These are phyloP conservation scores for Sinotaia quadrata DNA, from an alignment of 2,888 invertebrate species.

Conservation along the genomic window DNA sequence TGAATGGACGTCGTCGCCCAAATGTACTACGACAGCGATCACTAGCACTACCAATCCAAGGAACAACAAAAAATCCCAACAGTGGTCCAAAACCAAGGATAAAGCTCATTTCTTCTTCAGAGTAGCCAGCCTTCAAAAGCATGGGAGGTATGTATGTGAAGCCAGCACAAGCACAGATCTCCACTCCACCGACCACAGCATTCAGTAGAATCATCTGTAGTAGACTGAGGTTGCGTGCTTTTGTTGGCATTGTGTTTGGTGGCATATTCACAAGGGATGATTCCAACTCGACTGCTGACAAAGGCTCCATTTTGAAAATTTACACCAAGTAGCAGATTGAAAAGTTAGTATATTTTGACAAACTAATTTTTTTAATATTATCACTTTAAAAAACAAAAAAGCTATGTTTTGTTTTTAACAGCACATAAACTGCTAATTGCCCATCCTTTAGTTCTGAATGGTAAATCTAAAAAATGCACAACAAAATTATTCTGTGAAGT, in stretches of 20 bases:
- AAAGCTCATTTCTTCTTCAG: constrained; percentile 72
- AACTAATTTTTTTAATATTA: too few species aligned
- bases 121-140: constrained; percentile 73
- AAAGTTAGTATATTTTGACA: too few species aligned
- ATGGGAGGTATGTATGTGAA: constrained; percentile 74
- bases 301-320: constrained; percentile 39
- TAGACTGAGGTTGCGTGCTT: constrained; percentile 42
- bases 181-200: constrained; percentile 73
- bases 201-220: constrained; percentile 69
- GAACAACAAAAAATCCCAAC: constrained; percentile 71
- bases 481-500: too few species aligned
- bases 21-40: constrained; percentile 69
- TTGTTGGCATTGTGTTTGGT: constrained; percentile 4
- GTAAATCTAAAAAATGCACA: too few species aligned
- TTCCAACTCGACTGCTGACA: constrained; percentile 34
- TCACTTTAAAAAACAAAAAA: too few species aligned
- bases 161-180: constrained; percentile 74
- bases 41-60: constrained; percentile 72
- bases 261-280: constrained; percentile 16
- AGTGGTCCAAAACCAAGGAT: constrained; percentile 73
- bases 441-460: too few species aligned
- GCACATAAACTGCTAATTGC: too few species aligned
- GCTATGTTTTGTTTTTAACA: too few species aligned
- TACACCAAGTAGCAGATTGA: too few species aligned
- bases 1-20: constrained; percentile 73